A percentile compares a stretch with the other conserved stretches of the same genome.
Evolutionary conservation across 2,113 vertebrate species (phyloP).

Genomic region (Hiodon alosoides): DNA sequence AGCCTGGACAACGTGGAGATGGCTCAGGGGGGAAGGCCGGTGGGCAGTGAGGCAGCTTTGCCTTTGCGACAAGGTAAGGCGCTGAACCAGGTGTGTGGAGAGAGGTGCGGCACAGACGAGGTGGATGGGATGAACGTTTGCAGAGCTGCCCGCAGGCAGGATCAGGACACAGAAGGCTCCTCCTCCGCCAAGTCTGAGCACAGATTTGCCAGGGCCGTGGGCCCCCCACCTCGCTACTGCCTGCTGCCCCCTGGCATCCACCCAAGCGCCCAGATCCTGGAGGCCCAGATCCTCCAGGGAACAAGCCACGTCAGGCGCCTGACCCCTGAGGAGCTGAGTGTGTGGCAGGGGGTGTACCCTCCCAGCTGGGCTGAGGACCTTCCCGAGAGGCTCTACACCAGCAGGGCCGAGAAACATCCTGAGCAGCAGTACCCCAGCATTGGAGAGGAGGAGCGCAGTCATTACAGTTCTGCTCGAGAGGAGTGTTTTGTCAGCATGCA

Average conservation of each 20-base stretch:
- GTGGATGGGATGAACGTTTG: constrained; percentile 9
- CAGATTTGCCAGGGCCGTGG: constrained; percentile 30
- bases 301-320: constrained; percentile 6
- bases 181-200: neutral
- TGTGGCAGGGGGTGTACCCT: constrained; percentile 19
- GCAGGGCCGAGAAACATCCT: neutral
- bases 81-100: neutral
- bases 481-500: constrained; percentile 16
- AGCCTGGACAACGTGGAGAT: constrained; percentile 29
- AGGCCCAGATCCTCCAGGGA: constrained; percentile 13
- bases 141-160: neutral
- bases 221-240: constrained; percentile 35
- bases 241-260: neutral
- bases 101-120: neutral
- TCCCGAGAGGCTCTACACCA: no score
- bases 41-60: no score
- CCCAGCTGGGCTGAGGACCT: neutral
- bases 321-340: constrained; percentile 12
- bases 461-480: constrained; percentile 40
- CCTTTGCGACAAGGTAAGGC: no score
- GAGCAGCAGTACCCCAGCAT: neutral
- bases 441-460: constrained; percentile 24
- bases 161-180: neutral
- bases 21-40: neutral
- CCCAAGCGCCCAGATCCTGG: neutral